Evolutionary conservation across 2,113 vertebrate genomes (phyloP), one percentile per base, ranked within the genome.

Genomic region (Cepphus grylle): DNA sequence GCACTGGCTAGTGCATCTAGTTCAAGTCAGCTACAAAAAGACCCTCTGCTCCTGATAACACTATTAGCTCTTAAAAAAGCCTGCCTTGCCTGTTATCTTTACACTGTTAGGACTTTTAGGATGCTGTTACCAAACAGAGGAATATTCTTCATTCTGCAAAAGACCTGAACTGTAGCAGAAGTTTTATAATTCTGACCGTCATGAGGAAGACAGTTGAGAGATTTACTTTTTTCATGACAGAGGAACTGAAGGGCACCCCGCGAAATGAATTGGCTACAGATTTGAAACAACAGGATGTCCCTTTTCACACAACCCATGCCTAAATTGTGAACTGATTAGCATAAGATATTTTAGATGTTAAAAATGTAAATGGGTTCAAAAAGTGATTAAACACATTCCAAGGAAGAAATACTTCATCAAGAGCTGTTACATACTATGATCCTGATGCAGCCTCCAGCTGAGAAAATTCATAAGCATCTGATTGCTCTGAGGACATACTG

Each of bases 341-440:
- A 77, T 94, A 81, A 93, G 84, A 76, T 86, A 86, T 95, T 96
- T 93, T 45, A 93, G 82, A 88, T 88, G 53, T 93, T 96, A 95
- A 96, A 95, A 95, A 96, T 97, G 93, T 94, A 96, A 97, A 95
- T 97, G 93, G 79, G 71, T 95, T 96, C 90, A 92, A 93, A 97
- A 94, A 94, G 85, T 96, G 91, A 95, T 97, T 96, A 96, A 93
- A 86, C 85, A 61, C 56, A 49, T 95, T 91, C 66, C 78, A 69
- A 94, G 85, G 78, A 92, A 94, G 82, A 90, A 95, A 93, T 88
- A 90, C 40, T 96, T 97, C 95, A 96, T 96, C 91, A 96, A 93
- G 91, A 88, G 88, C 91, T 88, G 92, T 90, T 95, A 69, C 82
- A 58, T 92, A 90, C 61, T 94, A 95, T 82, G 82, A 94, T 92